These are phyloP conservation scores for Misgurnus mizolepis DNA, from an alignment of 2,113 vertebrate species.

Conservation along the genomic window DNA sequence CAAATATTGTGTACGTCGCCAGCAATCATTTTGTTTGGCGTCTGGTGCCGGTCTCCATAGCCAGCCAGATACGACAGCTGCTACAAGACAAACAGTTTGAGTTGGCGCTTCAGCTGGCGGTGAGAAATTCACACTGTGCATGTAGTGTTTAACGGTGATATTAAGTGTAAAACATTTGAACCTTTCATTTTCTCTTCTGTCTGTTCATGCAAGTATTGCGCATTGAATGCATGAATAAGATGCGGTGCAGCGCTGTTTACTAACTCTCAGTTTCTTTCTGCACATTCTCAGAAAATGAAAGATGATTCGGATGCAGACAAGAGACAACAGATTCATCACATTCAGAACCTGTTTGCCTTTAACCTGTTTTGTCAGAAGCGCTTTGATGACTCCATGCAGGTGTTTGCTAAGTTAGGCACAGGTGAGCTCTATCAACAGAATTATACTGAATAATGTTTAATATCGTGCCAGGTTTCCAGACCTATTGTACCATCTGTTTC, in stretches of 20 bases:
- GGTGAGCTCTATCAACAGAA: slow-evolving; percentile 71
- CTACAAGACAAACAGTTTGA: slow-evolving; percentile 99
- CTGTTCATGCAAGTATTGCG: not conserved
- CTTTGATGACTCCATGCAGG: slow-evolving; percentile 98
- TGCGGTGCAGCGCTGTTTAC: no score
- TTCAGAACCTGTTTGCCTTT: slow-evolving; percentile 97
- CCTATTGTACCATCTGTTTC: no score
- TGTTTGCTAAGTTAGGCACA: slow-evolving; percentile 97
- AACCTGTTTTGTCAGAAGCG: slow-evolving; percentile 98
- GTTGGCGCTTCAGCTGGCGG: slow-evolving; percentile 93
- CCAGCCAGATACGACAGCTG: slow-evolving; percentile 94
- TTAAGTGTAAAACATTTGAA: no score
- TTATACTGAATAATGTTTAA: no score
- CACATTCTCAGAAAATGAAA: slow-evolving; percentile 87
- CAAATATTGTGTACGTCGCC: slow-evolving; percentile 94
- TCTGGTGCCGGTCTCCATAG: slow-evolving; percentile 93
- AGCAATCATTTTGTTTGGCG: slow-evolving; percentile 99
- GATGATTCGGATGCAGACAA: slow-evolving; percentile 96
- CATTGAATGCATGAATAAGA: not conserved
- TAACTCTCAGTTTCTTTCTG: not conserved
- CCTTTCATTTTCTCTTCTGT: no score
- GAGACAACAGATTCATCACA: slow-evolving; percentile 94
- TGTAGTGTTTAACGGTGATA: no score
- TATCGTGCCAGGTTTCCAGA: no score
- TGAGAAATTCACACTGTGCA: slow-evolving; percentile 69